Evolutionary conservation across 2,888 invertebrate species (phyloP), one percentile per base, ranked within the genome.

Genomic region (Arge pagana): DNA sequence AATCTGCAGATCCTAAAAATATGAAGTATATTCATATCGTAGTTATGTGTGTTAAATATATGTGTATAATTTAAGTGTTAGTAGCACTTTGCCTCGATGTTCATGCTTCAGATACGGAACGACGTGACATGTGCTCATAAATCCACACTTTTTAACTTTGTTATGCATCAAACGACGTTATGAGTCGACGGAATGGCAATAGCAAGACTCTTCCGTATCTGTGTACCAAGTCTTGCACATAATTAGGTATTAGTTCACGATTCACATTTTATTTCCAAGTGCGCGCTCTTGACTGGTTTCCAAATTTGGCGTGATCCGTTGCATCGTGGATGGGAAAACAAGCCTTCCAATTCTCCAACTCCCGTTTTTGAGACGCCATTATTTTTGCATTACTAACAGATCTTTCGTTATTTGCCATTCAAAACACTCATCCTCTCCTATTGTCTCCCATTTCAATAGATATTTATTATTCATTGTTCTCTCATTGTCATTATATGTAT

Each of bases 51-150:
- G 35, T 51, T 42, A 51, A 33, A 33, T 21, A 45, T 45, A 45
- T 33, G 31, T 45, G 23, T 35, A 43, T 51, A 51, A 43, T 36
- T 43, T 51, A 43, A 51, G 40, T 51, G 43, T 51, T 36, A 51
- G 50, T 51, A 51, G 50, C 50, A 51, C 42, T 43, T 43, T 51
- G 43, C 43, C 50, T 51, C 50, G 24, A 31, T 33, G 42, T 42
- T 51, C 50, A 43, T 41, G 43, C 50, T 51, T 51, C 50, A 43
- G 42, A 51, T 41, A 51, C 43, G 40, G 35, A 43, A 51, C 50
- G 24, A 36, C 48, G 48, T 39, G 48, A 39, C 48, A 48, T 39
- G 48, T 48, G 48, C 48, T 48, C 30, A 37, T 19, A 48, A 26
- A 33, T 33, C 31, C 33, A 45, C 45, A 45, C 45, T 33, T 45